Conservation (phyloP, 2,797 vertebrate species). For the Diplodus sargus region DNA sequence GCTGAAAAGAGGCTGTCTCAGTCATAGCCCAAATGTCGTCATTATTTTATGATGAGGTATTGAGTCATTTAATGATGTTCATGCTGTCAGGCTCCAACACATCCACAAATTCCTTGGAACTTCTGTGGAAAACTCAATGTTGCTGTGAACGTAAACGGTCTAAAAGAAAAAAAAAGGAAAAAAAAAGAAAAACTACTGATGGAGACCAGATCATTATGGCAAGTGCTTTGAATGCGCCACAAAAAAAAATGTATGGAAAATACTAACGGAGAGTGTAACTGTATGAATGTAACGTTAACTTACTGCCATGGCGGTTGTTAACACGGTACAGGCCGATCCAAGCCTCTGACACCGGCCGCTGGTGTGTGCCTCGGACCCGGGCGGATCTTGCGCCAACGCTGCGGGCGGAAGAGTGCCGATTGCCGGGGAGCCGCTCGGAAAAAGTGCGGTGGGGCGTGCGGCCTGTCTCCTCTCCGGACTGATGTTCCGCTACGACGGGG, state of each 20-base stretch:
- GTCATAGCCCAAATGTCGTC: not conserved
- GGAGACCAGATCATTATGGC: not conserved
- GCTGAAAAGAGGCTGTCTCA: not conserved
- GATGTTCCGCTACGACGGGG: constrained; percentile 66
- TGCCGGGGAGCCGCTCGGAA: constrained; percentile 85
- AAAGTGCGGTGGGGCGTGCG: constrained; percentile 86
- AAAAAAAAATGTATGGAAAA: not conserved
- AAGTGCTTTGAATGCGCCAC: not conserved
- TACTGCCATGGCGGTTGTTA: constrained; percentile 86
- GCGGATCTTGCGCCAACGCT: constrained; percentile 79
- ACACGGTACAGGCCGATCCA: constrained; percentile 88
- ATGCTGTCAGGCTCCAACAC: too few relatives aligned
- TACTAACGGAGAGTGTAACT: not conserved
- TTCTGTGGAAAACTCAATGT: not conserved
- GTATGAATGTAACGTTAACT: constrained; percentile 40
- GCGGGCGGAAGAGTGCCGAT: constrained; percentile 80
- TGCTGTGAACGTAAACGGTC: not conserved
- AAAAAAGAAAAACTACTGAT: not conserved
- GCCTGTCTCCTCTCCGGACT: constrained; percentile 81
- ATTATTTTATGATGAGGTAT: not conserved
- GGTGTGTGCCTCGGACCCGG: constrained; percentile 79
- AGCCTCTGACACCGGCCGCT: constrained; percentile 85
- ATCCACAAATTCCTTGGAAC: not conserved
- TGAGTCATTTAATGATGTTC: too few relatives aligned
- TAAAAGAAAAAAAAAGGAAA: not conserved